These are phyloP conservation scores for Zaprionus lineosus DNA, from an alignment of 2,888 invertebrate genomes.

Conservation along the genomic window DNA sequence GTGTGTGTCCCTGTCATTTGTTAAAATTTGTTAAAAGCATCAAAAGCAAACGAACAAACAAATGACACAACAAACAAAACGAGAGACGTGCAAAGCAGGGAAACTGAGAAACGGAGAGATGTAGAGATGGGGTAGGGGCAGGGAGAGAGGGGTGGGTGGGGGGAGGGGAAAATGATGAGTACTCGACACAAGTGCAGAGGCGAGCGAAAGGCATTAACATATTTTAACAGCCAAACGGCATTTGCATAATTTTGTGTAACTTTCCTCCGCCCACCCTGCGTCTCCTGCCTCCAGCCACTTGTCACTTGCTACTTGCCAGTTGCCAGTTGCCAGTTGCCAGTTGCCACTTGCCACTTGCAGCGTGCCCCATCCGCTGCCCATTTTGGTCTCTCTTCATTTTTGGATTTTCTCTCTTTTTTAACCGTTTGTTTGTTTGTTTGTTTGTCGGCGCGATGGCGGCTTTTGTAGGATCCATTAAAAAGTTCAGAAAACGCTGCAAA, in stretches of 20 bases:
- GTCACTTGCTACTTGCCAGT: no score
- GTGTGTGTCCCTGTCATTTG: conserved; percentile 30
- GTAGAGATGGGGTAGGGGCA: no score
- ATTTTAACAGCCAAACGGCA: conserved; percentile 71
- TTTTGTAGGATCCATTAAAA: conserved; percentile 65
- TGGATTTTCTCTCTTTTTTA: neutral
- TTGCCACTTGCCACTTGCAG: no score
- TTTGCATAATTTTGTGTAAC: conserved; percentile 72
- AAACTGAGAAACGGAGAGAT: conserved; percentile 17
- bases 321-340: no score
- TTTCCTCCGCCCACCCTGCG: conserved; percentile 4
- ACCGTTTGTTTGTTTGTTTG: neutral
- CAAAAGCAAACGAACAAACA: conserved; percentile 21
- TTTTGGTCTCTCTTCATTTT: conserved; percentile 22
- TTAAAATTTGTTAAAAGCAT: conserved; percentile 42
- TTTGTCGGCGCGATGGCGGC: conserved; percentile 37
- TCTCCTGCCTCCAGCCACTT: no score
- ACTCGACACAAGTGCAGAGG: conserved; percentile 28
- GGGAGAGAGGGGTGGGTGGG: no score
- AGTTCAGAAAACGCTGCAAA: conserved; percentile 75
- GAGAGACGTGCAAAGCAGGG: neutral
- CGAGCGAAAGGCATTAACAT: conserved; percentile 61
- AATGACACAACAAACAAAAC: neutral
- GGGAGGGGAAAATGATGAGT: conserved; percentile 28
- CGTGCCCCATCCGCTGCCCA: conserved; percentile 16